Percentiles rank a stretch among this genome's conserved stretches.
Conservation (phyloP, 2,888 invertebrate genomes). For the Cheilosia variabilis region DNA sequence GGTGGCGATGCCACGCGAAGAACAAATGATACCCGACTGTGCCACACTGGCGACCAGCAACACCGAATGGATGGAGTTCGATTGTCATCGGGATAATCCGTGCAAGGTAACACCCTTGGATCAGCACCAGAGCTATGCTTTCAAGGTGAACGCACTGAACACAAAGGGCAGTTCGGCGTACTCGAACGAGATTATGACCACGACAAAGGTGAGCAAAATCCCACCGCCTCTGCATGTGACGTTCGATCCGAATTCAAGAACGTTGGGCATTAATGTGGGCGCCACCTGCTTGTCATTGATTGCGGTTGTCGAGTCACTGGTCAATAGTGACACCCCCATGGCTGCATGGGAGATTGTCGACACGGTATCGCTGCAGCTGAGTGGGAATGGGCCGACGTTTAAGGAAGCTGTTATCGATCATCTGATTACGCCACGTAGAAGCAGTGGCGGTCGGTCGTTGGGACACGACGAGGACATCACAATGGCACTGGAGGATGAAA, state of each 20-base stretch:
- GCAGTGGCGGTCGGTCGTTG: slow-evolving; percentile 85
- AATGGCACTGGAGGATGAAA: slow-evolving; percentile 86
- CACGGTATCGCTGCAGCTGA: slow-evolving; percentile 88
- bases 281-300: slow-evolving; percentile 91
- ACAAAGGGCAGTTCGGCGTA: slow-evolving; percentile 94
- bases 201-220: slow-evolving; percentile 93
- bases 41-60: slow-evolving; percentile 85
- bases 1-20: slow-evolving; percentile 86
- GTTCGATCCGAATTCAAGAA: slow-evolving; percentile 91
- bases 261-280: slow-evolving; percentile 91
- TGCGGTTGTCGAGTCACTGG: slow-evolving; percentile 89
- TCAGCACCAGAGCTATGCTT: slow-evolving; percentile 93
- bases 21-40: slow-evolving; percentile 87
- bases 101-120: slow-evolving; percentile 94
- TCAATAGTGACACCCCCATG: slow-evolving; percentile 85
- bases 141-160: slow-evolving; percentile 95
- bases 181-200: slow-evolving; percentile 92
- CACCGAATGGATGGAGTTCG: slow-evolving; percentile 91
- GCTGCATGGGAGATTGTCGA: slow-evolving; percentile 89
- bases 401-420: slow-evolving; percentile 89
- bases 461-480: slow-evolving; percentile 85
- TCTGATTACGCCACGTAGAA: slow-evolving; percentile 84
- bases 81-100: slow-evolving; percentile 93
- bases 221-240: slow-evolving; percentile 92
- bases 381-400: slow-evolving; percentile 88